Evolutionary conservation across 2,797 vertebrate species (phyloP).

Genomic region (Clarias pachynema): DNA sequence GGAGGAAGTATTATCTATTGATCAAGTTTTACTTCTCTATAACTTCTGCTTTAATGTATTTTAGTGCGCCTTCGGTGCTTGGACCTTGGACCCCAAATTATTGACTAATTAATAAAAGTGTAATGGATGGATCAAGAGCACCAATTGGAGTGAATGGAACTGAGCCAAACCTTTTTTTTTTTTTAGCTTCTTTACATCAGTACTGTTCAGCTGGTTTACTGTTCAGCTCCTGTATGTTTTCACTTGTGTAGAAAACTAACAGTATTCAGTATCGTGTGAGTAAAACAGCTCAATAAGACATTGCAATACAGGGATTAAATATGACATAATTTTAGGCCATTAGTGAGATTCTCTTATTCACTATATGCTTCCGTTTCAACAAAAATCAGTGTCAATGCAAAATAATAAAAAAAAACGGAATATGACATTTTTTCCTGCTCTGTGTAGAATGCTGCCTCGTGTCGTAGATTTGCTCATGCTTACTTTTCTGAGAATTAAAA

Average conservation of each 20-base stretch:
- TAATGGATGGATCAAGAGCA: neutral
- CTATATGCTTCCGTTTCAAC: neutral
- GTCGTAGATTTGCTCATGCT: neutral
- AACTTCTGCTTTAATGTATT: neutral
- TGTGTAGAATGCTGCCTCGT: neutral
- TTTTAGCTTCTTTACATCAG: neutral
- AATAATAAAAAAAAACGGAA: neutral
- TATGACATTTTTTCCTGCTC: neutral
- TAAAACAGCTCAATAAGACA: constrained; percentile 1
- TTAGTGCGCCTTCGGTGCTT: too few relatives aligned
- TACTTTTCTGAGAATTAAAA: neutral
- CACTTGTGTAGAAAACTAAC: neutral
- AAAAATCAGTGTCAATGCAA: neutral
- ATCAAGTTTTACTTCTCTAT: too few relatives aligned
- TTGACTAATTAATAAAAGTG: neutral
- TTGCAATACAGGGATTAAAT: neutral
- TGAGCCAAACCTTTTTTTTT: neutral
- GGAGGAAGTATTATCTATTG: too few relatives aligned
- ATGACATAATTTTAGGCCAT: neutral
- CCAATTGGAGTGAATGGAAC: neutral
- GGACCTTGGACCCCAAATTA: neutral
- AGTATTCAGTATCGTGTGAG: neutral
- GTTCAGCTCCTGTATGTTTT: neutral
- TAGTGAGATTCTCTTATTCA: neutral
- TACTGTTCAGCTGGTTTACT: neutral